Conservation (phyloP, 2,888 invertebrate genomes). For the Lissonota sp. region DNA sequence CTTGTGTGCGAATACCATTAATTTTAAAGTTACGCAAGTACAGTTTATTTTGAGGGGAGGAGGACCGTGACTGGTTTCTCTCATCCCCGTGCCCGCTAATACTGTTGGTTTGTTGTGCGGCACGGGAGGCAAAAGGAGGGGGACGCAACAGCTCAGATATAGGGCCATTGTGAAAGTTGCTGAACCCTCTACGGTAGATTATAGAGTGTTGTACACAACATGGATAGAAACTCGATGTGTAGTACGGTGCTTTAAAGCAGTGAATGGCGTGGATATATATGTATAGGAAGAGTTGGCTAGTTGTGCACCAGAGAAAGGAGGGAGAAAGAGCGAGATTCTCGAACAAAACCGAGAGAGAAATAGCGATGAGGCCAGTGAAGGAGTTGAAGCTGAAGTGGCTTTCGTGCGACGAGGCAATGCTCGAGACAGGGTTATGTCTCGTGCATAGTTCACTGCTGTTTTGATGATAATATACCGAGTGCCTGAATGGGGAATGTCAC, state of each 20-base stretch:
- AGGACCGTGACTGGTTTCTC: conserved; percentile 9
- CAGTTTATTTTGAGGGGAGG: conserved; percentile 73
- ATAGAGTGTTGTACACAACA: conserved; percentile 49
- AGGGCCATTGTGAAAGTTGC: conserved; percentile 69
- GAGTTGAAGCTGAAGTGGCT: conserved; percentile 28
- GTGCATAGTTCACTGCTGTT: conserved; percentile 63
- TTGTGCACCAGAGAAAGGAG: conserved; percentile 40
- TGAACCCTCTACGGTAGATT: conserved; percentile 63
- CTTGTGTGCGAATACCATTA: conserved; percentile 75
- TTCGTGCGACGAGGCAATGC: conserved; percentile 30
- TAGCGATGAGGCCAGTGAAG: not conserved
- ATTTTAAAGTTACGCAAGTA: conserved; percentile 77
- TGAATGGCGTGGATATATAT: not conserved
- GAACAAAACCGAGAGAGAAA: conserved; percentile 23
- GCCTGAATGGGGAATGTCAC: not conserved
- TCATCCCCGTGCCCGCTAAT: conserved; percentile 4
- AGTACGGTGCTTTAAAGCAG: conserved; percentile 16
- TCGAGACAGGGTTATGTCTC: conserved; percentile 63
- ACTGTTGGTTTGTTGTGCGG: not conserved
- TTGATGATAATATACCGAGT: conserved; percentile 30
- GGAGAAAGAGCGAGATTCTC: conserved; percentile 17
- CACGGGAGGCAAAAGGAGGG: not conserved
- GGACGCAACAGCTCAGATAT: conserved; percentile 18
- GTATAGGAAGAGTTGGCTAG: conserved; percentile 30
- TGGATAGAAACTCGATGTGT: conserved; percentile 33